Evolutionary conservation across 2,797 vertebrate genomes (phyloP).

Genomic region (Pseudocheirus occidentalis): DNA sequence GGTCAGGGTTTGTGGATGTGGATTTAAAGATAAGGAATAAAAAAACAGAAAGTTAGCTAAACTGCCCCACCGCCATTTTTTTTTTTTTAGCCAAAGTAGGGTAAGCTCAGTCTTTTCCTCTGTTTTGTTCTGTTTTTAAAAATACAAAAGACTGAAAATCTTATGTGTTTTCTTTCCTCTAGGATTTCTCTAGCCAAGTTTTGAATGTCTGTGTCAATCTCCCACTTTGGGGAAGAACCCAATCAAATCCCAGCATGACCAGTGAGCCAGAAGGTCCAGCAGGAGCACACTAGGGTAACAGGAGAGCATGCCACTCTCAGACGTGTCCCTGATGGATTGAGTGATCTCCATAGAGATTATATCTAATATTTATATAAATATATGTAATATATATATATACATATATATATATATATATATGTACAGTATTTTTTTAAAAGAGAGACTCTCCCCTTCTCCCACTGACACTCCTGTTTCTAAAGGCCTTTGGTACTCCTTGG

Average conservation of each 20-base stretch:
- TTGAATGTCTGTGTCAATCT: constrained; percentile 25
- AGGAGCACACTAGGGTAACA: background rate
- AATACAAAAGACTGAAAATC: background rate
- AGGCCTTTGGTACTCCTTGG: background rate
- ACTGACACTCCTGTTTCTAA: background rate
- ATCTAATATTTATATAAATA: background rate
- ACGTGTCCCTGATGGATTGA: background rate
- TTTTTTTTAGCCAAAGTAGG: background rate
- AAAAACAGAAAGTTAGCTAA: background rate
- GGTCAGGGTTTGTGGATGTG: background rate
- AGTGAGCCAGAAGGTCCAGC: constrained; percentile 35
- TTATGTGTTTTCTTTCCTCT: constrained; percentile 49
- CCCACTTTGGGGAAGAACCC: background rate
- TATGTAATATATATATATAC: constrained; percentile 69
- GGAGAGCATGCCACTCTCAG: background rate
- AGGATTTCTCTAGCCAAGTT: constrained; percentile 2
- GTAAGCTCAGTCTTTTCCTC: background rate
- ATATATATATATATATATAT: constrained; percentile 66
- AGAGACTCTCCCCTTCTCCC: background rate
- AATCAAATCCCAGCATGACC: background rate
- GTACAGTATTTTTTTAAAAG: constrained; percentile 70
- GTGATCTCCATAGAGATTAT: background rate
- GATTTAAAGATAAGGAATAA: no score
- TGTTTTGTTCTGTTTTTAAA: background rate
- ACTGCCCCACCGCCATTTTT: background rate